phyloP scores from a whole-genome alignment of 2,113 vertebrate species.

The Riparia riparia region DNA sequence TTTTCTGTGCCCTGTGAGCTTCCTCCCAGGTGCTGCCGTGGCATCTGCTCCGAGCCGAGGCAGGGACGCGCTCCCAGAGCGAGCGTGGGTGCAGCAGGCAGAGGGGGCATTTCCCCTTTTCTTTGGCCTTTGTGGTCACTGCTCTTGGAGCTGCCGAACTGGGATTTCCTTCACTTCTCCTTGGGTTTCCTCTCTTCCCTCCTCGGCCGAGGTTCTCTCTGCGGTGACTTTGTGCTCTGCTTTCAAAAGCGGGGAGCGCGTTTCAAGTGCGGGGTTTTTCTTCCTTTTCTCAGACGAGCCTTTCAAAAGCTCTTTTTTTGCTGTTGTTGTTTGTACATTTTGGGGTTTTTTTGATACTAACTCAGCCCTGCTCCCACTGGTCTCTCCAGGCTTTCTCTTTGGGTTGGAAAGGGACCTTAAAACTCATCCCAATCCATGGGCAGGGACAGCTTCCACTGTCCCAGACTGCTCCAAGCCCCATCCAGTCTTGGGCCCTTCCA shows the following conservation, averaged over 20 bases:
- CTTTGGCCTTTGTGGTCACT: background rate
- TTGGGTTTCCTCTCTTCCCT: background rate
- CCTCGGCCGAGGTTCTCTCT: background rate
- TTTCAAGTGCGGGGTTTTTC: background rate
- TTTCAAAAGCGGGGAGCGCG: background rate
- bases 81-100: background rate
- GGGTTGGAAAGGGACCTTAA: background rate
- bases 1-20: fast-evolving
- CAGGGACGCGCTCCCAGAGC: background rate
- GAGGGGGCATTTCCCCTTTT: background rate
- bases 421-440: background rate
- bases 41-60: background rate
- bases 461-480: fast-evolving
- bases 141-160: fast-evolving
- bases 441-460: background rate
- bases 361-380: background rate
- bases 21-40: background rate
- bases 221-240: background rate
- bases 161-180: background rate
- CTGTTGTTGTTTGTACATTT: background rate
- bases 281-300: background rate
- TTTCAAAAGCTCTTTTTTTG: background rate
- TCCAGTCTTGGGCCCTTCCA: fast-evolving
- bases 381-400: background rate
- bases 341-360: fast-evolving